Evolutionary conservation across 2,888 invertebrate species (phyloP).

Genomic region (Ceriagrion tenellum): DNA sequence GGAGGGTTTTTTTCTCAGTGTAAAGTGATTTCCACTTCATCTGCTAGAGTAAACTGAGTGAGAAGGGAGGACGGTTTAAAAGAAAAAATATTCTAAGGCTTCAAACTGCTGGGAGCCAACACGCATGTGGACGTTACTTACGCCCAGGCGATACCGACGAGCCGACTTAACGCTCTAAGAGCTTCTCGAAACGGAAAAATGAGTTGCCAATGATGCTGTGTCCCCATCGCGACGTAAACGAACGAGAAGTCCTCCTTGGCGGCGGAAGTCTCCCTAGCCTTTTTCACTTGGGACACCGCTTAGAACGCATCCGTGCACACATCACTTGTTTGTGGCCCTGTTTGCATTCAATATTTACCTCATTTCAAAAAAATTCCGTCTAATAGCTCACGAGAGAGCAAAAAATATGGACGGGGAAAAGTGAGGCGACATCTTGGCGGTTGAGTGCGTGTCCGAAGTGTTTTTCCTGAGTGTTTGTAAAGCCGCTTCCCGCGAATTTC

Average conservation of each 20-base stretch:
- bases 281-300: slow-evolving; percentile 39
- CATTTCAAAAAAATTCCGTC: slow-evolving; percentile 50
- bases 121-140: not conserved
- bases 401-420: not conserved
- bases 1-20: not conserved
- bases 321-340: slow-evolving; percentile 39
- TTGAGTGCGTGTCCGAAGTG: slow-evolving; percentile 18
- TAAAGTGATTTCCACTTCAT: slow-evolving; percentile 55
- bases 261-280: slow-evolving; percentile 36
- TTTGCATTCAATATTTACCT: slow-evolving; percentile 62
- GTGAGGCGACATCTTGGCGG: not conserved
- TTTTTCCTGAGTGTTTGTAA: slow-evolving; percentile 18
- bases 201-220: slow-evolving; percentile 7
- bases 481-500: slow-evolving; percentile 8
- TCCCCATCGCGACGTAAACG: not conserved
- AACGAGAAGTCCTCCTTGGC: not conserved
- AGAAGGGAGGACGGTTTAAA: not conserved
- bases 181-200: slow-evolving; percentile 31
- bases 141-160: not conserved
- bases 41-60: slow-evolving; percentile 52
- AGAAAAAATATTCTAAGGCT: not conserved
- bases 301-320: not conserved
- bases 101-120: not conserved
- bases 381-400: not conserved
- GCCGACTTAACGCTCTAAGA: slow-evolving; percentile 34